A percentile compares a stretch with the other conserved stretches of the same genome.
Conservation (phyloP, 2,113 vertebrate species). For the Maccullochella peelii region DNA sequence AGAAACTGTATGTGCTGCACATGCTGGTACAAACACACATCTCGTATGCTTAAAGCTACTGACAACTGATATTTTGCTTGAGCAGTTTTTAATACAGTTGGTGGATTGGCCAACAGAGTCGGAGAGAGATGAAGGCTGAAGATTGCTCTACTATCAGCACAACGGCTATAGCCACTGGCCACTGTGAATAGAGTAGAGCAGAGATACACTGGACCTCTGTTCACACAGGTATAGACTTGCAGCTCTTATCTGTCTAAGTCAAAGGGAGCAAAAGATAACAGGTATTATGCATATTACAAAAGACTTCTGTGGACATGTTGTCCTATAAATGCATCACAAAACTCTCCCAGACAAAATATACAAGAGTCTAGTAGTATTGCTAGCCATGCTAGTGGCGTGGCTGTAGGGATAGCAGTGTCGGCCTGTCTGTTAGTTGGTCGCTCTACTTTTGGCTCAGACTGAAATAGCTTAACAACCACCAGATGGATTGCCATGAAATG, state of each 20-base stretch:
- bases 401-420: background rate
- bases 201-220: slow-evolving; percentile 69
- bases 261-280: slow-evolving; percentile 59
- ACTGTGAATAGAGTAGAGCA: slow-evolving; percentile 67
- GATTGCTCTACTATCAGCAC: slow-evolving; percentile 75
- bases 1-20: background rate
- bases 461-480: background rate
- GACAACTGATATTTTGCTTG: slow-evolving; percentile 67
- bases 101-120: slow-evolving; percentile 61
- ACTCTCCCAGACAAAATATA: slow-evolving; percentile 21
- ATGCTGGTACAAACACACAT: slow-evolving; percentile 7
- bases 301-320: slow-evolving; percentile 41
- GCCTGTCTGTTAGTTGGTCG: background rate
- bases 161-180: slow-evolving; percentile 63
- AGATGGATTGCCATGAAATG: background rate
- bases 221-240: slow-evolving; percentile 51
- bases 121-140: slow-evolving; percentile 67
- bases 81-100: slow-evolving; percentile 74
- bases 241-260: slow-evolving; percentile 70
- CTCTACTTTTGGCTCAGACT: background rate
- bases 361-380: background rate
- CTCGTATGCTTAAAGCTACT: slow-evolving; percentile 19
- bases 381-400: background rate
- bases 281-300: slow-evolving; percentile 63
- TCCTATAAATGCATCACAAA: slow-evolving; percentile 38